Conservation (phyloP, 2,113 vertebrate species). For the Ibidorhyncha struthersii region DNA sequence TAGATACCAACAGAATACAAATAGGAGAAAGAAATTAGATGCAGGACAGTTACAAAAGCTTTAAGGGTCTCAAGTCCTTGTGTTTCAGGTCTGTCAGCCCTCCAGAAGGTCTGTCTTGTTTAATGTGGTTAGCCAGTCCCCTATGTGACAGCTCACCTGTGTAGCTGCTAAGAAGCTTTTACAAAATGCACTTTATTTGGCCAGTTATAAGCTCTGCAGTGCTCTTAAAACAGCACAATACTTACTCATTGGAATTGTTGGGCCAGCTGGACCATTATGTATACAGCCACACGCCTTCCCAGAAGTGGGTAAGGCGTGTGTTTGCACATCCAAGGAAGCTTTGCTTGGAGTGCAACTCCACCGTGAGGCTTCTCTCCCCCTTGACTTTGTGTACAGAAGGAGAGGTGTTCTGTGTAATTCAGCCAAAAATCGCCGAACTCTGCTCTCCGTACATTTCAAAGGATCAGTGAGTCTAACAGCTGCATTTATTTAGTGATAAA, state of each 20-base stretch:
- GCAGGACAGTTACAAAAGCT: background rate
- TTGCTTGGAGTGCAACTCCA: background rate
- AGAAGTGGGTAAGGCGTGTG: background rate
- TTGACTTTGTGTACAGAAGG: background rate
- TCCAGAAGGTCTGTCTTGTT: background rate
- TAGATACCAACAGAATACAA: background rate
- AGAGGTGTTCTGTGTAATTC: background rate
- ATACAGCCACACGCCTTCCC: fast-evolving
- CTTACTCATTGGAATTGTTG: background rate
- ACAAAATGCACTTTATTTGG: fast-evolving
- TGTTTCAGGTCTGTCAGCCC: background rate
- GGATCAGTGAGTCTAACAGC: background rate
- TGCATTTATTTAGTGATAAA: background rate
- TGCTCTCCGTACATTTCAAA: background rate
- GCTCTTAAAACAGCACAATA: background rate
- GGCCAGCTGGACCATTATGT: background rate
- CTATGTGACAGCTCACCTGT: background rate
- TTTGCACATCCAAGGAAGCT: background rate
- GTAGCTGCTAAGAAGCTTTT: background rate
- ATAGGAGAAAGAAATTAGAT: background rate
- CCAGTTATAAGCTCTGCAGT: background rate
- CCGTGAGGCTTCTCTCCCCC: background rate
- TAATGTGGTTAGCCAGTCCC: background rate
- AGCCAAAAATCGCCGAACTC: background rate
- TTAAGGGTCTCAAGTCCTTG: background rate